Evolutionary conservation across 1,140 invertebrate species (phyloP), one percentile per base, ranked within the genome.

Genomic region (Chironomus tepperi): DNA sequence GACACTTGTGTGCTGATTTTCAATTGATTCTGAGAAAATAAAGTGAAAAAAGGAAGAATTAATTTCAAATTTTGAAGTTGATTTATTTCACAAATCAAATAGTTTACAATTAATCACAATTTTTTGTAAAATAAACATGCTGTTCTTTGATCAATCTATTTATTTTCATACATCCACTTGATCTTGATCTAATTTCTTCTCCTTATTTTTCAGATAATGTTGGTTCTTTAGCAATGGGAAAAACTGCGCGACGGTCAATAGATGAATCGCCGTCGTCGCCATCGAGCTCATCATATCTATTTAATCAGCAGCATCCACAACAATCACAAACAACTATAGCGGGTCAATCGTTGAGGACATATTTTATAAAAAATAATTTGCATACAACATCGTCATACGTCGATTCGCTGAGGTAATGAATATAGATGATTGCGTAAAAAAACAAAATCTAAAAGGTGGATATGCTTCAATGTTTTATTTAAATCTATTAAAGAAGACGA

Each of bases 201-300:
- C 15, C 8, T 67, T 16, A 8, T 70, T 70, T 70, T 70, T 12
- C 65, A 70, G 65, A 70, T 70, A 70, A 70, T 70, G 65, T 70
- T 82, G 81, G 81, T 77, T 78, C 77, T 79, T 78, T 82, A 82
- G 81, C 81, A 79, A 82, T 82, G 81, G 81, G 81, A 77, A 82
- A 79, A 81, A 79, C 81, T 79, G 80, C 81, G 79, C 81, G 81
- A 82, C 81, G 80, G 77, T 77, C 78, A 72, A 74, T 76, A 77
- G 77, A 77, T 73, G 77, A 79, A 79, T 80, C 80, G 79, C 80
- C 81, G 77, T 79, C 79, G 79, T 76, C 79, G 75, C 77, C 76
- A 43, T 19, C 65, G 76, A 75, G 75, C 78, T 73, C 77, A 76
- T 43, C 74, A 73, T 5, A 73, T 42, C 42, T 64, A 43, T 34